These are phyloP conservation scores for Buteo buteo DNA, from an alignment of 2,113 vertebrate genomes.

Conservation along the genomic window DNA sequence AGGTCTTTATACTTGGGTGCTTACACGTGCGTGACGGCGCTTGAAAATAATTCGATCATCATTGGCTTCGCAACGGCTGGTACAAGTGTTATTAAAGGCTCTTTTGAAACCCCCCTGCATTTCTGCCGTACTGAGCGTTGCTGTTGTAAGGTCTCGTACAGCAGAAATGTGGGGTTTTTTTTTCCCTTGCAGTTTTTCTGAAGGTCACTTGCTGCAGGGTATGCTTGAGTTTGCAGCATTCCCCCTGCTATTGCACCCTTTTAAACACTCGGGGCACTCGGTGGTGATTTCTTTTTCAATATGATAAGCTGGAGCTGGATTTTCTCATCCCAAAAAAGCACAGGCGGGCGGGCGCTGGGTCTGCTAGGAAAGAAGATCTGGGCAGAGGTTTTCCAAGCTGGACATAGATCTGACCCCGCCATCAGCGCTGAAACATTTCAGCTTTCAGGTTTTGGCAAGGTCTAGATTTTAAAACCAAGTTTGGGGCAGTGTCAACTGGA, in stretches of 20 bases:
- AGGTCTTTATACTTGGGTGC: neutral
- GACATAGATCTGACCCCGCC: neutral
- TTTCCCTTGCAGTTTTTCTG: neutral
- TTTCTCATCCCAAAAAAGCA: neutral
- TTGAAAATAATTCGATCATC: neutral
- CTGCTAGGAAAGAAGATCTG: neutral
- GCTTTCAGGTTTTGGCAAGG: neutral
- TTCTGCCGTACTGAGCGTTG: fast-evolving
- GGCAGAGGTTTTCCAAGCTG: neutral
- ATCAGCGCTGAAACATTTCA: neutral
- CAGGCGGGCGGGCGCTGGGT: neutral
- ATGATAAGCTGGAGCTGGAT: neutral
- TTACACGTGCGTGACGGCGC: neutral
- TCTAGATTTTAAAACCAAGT: neutral
- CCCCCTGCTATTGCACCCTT: fast-evolving
- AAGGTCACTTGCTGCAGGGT: neutral
- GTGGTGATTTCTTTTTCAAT: neutral
- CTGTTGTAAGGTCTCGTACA: fast-evolving
- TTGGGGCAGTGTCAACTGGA: neutral
- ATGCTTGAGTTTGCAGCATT: neutral
- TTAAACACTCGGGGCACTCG: fast-evolving
- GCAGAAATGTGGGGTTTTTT: neutral
- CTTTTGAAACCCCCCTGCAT: fast-evolving
- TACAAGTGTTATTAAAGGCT: neutral
- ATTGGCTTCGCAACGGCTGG: fast-evolving